Base-by-base conservation (phyloP, 1,140 invertebrate genomes). In the Drosophila erecta region DNA sequence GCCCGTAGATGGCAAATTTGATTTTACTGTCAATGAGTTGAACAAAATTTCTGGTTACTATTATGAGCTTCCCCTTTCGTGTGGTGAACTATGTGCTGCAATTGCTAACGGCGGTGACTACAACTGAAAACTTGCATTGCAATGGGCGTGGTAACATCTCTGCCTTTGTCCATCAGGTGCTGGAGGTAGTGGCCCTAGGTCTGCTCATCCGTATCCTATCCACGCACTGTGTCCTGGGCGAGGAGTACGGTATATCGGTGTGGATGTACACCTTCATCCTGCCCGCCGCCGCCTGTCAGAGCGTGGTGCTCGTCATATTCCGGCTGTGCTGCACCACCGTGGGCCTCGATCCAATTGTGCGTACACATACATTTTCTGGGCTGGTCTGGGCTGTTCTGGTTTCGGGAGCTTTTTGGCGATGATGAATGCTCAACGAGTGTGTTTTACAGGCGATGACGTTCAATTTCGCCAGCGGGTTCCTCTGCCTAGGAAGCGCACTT, bases 341-440 rank as follows among this genome's bases (percentile, higher is more conserved):
- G 12, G 84, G 84, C 15, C 46, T 87, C 27, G 84, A 87, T 83
- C 84, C 84, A 53, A 77, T 84, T 77, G 84, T 87, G 50, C 44
- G 83, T 86, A 75, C 38, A 41, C n/a, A 71, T 24, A 40, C 37
- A 14, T 38, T 14, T 38, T 10, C 11, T 38, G 37, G 37, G 12
- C 4, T 8, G 27, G 7, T 7, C 27, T 7, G 27, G 24, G n/a
- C n/a, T n/a, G 38, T 40, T 38, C 27, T 30, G 27, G 27, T 14
- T 47, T 7, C 22, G 43, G 4, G 2, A 2, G 14, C 4, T 30
- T 8, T 30, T 30, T 8, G 47, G 17, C 14, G 38, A 17, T 37
- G 12, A 33, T 33, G 43, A 38, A 27, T 38, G 12, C n/a, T 22
- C 27, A 60, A 38, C 11, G 46, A 22, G n/a, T 33, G 54, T 49